Base-by-base conservation (phyloP, 1,140 invertebrate species). In the Chrysopa pallens region DNA sequence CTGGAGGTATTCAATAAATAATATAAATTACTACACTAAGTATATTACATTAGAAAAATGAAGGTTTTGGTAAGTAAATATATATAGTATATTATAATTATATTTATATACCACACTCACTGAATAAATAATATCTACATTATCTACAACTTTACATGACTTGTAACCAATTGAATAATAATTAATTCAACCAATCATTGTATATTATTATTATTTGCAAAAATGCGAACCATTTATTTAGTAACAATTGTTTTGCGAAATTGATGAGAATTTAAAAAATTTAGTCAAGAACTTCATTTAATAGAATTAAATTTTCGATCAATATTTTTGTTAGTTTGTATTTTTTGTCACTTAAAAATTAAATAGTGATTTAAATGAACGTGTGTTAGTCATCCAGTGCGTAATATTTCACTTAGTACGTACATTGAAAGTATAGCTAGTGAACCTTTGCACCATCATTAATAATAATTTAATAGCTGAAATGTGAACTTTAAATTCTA, bases 31-130 rank as follows among this genome's bases (percentile, higher is more conserved):
- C 42, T 17, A 43, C 35, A 36, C 11, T n/a, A n/a, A n/a, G n/a
- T n/a, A 12, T 36, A 36, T 36, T 36, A 13, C 15, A 13, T 8
- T 29, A 42, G 28, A 42, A 52, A 51, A 39, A 58, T 58, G 57
- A 57, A 54, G 46, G 41, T 50, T 51, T 54, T 58, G 50, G 57
- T 59, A 46, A 57, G 57, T 38, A 38, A 38, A 12, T n/a, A 11
- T n/a, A n/a, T n/a, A n/a, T n/a, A n/a, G n/a, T n/a, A n/a, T 13
- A 35, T 41, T 17, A 14, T 11, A 14, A 13, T 28, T 17, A 3
- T 23, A 23, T 23, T 23, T 23, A 23, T 23, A 23, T 23, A 23
- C 17, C 17, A 23, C 17, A 23, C 17, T 2, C 17, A 23, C 5
- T 23, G 17, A 23, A 23, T n/a, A 23, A 23, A 23, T 23, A 23